Percentiles rank a stretch among this genome's conserved stretches.
These are phyloP conservation scores for Caerostris darwini DNA, from an alignment of 1,140 invertebrate genomes.

Conservation along the genomic window DNA sequence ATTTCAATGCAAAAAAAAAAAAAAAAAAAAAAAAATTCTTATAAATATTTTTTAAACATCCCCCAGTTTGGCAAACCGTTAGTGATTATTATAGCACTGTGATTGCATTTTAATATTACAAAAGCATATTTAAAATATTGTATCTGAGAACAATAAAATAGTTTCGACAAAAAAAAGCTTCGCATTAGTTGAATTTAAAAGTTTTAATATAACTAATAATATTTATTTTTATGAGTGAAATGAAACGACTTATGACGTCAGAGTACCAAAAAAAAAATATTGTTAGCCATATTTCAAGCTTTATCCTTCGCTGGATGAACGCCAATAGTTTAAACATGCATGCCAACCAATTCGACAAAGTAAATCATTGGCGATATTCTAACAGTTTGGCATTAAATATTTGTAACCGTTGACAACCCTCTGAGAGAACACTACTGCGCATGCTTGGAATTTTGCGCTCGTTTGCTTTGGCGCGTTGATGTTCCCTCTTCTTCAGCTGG, in stretches of 20 bases:
- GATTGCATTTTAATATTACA: not conserved
- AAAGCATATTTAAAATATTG: not conserved
- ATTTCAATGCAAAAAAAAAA: too few relatives aligned
- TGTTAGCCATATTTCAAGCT: not conserved
- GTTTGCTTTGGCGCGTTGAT: conserved; percentile 57
- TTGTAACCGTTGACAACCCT: not conserved
- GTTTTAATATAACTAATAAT: not conserved
- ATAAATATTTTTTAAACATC: too few relatives aligned
- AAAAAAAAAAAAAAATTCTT: too few relatives aligned
- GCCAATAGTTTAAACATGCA: conserved; percentile 30
- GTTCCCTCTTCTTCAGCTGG: conserved; percentile 37
- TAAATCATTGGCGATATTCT: conserved; percentile 5
- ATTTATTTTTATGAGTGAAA: not conserved
- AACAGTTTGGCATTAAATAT: conserved; percentile 3
- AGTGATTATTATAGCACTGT: not conserved
- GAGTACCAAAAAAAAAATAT: not conserved
- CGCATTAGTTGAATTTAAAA: not conserved
- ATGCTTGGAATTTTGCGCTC: conserved; percentile 31
- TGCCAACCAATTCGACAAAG: not conserved
- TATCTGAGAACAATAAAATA: not conserved
- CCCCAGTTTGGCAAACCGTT: not conserved
- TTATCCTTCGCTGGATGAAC: not conserved
- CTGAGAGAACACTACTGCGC: conserved; percentile 9
- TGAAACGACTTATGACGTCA: conserved; percentile 32
- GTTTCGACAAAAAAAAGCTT: not conserved